Evolutionary conservation across 2,888 invertebrate genomes (phyloP).

Genomic region (Mactromeris polynyma): DNA sequence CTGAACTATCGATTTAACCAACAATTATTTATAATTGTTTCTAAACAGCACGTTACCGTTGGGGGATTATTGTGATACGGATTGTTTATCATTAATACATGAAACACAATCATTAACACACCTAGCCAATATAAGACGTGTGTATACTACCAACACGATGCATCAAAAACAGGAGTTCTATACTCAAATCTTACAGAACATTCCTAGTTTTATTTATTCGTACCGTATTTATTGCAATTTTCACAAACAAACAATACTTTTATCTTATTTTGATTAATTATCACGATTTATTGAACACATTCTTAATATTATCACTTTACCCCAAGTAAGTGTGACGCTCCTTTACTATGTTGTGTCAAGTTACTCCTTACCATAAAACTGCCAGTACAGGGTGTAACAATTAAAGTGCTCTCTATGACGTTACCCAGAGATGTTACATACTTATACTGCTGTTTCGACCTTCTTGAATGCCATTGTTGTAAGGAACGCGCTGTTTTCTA

Average conservation of each 20-base stretch:
- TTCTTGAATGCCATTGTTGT: not conserved
- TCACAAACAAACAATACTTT: not conserved
- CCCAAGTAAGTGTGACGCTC: not conserved
- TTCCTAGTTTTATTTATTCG: not conserved
- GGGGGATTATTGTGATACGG: too few species aligned
- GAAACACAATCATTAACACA: not conserved
- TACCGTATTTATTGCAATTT: not conserved
- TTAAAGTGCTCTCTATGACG: not conserved
- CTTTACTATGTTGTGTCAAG: not conserved
- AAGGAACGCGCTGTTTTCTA: not conserved
- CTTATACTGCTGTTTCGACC: not conserved
- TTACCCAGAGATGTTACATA: not conserved
- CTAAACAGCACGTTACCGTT: too few species aligned
- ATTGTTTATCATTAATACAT: too few species aligned
- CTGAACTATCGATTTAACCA: too few species aligned
- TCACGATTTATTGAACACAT: not conserved
- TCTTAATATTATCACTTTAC: not conserved
- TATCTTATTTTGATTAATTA: not conserved
- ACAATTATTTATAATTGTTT: too few species aligned
- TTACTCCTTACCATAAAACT: not conserved
- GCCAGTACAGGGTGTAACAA: not conserved
- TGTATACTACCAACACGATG: not conserved
- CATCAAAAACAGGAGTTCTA: not conserved
- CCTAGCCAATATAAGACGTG: not conserved
- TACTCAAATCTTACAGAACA: not conserved